A percentile compares a stretch with the other conserved stretches of the same genome.
Evolutionary conservation across 2,888 invertebrate species (phyloP).

Genomic region (Hypolimnas misippus): DNA sequence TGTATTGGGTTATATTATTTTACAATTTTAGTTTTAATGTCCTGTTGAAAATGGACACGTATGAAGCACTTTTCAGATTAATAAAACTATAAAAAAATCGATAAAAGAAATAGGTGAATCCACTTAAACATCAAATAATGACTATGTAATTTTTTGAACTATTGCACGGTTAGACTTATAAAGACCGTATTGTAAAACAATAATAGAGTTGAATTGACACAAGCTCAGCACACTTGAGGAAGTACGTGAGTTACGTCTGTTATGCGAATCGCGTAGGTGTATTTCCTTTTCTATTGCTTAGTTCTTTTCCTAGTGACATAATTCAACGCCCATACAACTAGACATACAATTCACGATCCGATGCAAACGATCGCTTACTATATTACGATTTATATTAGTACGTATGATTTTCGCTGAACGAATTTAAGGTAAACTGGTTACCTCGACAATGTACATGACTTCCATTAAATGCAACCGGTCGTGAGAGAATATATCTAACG

Average conservation of each 20-base stretch:
- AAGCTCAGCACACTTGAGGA: conserved; percentile 37
- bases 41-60: too few relatives aligned
- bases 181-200: conserved; percentile 18
- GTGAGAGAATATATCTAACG: conserved; percentile 51
- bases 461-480: conserved; percentile 52
- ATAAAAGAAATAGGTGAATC: too few relatives aligned
- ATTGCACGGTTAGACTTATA: neutral
- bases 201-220: conserved; percentile 24
- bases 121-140: too few relatives aligned
- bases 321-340: conserved; percentile 40
- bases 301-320: conserved; percentile 47
- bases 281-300: conserved; percentile 43
- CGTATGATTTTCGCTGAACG: neutral
- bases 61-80: too few relatives aligned
- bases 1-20: too few relatives aligned
- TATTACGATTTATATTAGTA: neutral
- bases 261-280: conserved; percentile 42
- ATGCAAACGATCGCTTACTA: conserved; percentile 1
- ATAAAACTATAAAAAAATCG: too few relatives aligned
- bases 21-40: too few relatives aligned
- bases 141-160: too few relatives aligned
- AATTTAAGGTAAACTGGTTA: conserved; percentile 5
- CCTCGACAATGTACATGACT: conserved; percentile 26
- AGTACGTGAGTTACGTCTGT: conserved; percentile 43
- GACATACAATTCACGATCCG: conserved; percentile 15